phyloP scores from a whole-genome alignment of 1,140 invertebrate genomes.

The Periplaneta americana region DNA sequence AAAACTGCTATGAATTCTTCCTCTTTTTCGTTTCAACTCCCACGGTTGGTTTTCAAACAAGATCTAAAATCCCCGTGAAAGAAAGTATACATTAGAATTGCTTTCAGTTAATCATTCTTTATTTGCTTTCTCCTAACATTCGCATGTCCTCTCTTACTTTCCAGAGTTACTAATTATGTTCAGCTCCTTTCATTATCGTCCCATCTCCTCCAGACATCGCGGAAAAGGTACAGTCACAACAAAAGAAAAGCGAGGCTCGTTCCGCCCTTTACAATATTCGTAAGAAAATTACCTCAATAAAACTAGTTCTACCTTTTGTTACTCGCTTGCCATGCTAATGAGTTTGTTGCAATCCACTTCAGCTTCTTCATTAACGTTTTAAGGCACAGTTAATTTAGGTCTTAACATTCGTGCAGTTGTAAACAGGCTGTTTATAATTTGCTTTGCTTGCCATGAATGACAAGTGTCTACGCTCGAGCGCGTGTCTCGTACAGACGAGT shows the following conservation, averaged over 20 bases:
- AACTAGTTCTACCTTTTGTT: background rate
- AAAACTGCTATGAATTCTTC: background rate
- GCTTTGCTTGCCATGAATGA: no score
- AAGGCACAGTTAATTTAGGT: background rate
- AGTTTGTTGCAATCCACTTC: background rate
- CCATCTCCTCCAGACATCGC: background rate
- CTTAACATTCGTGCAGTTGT: background rate
- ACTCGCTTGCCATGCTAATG: background rate
- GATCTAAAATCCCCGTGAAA: background rate
- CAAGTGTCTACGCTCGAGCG: no score
- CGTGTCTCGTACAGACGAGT: no score
- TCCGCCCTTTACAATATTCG: background rate
- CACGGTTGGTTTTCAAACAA: background rate
- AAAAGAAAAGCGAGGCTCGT: background rate
- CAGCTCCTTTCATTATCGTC: background rate
- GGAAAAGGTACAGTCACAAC: background rate
- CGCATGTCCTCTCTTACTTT: background rate
- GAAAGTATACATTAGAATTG: background rate
- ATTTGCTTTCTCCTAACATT: background rate
- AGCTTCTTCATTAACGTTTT: background rate
- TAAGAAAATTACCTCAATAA: background rate
- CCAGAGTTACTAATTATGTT: background rate
- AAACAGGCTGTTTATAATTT: background rate
- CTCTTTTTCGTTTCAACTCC: background rate
- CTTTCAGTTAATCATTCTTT: background rate